Evolutionary conservation across 2,888 invertebrate genomes (phyloP), one percentile per base, ranked within the genome.

Genomic region (Drosophila atroscutellata): DNA sequence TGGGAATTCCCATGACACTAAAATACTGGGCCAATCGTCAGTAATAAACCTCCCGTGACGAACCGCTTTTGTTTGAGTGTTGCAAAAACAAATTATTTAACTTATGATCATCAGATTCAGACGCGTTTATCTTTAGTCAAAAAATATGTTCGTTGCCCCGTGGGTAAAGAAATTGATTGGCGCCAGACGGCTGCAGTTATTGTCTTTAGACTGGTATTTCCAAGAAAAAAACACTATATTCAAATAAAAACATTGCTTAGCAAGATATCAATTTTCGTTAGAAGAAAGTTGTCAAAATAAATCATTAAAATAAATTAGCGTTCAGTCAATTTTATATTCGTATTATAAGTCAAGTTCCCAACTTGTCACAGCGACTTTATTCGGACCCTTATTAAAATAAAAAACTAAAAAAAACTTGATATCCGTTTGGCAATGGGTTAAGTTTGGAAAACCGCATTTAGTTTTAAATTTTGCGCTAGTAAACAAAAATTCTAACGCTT

Each of bases 41-140:
- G 81, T 62, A 89, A 80, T 72, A 81, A 77, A 80, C 80, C 80
- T 87, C 69, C 84, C 89, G 76, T 87, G 89, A 84, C 80, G 64
- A 80, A 52, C n/a, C 52, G 58, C 52, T 69, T 77, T 80, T 63
- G 58, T 74, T 45, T 64, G 72, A 67, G 69, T 71, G 80, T 81
- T 74, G 71, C 84, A 84, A 83, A 74, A 83, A 74, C 79, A 83
- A 73, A 74, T 52, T 60, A 47, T 65, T 67, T 36, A 18, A n/a
- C 54, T 69, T 62, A 36, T 64, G 59, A 65, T 66, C 62, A 63
- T 59, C 50, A 55, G 42, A 28, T 26, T 56, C 28, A 49, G 56
- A 20, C 30, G 60, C 67, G 56, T 78, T 89, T 81, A 83, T 86
- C 86, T 89, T 84, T 84, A 89, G 81, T 64, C 77, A 75, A 75